A percentile compares a stretch with the other conserved stretches of the same genome.
Conservation (phyloP, 2,113 vertebrate species). For the Prionailurus bengalensis region DNA sequence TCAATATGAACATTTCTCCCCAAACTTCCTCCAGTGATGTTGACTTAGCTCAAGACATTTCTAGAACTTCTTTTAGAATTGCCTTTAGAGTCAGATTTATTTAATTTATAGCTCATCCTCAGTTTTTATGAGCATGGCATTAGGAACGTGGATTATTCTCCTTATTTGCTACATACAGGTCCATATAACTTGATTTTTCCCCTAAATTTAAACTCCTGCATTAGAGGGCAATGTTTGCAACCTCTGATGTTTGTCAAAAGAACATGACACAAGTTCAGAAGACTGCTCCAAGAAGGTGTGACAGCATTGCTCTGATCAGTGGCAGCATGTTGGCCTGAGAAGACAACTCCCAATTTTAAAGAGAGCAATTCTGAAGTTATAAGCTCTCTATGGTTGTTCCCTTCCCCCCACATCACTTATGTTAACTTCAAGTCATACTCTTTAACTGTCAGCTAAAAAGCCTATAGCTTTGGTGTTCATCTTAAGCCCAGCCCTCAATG, state of each 20-base stretch:
- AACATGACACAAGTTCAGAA: not conserved
- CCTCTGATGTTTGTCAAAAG: not conserved
- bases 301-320: not conserved
- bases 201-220: conserved; percentile 20
- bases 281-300: not conserved
- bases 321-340: not conserved
- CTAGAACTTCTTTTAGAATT: not conserved
- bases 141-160: not conserved
- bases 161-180: not conserved
- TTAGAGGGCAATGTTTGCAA: not conserved
- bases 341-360: not conserved
- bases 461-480: not conserved
- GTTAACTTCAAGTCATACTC: not conserved
- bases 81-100: not conserved
- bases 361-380: not conserved
- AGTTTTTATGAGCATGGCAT: not conserved
- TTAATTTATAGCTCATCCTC: not conserved
- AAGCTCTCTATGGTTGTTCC: not conserved
- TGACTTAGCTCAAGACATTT: not conserved
- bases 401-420: not conserved
- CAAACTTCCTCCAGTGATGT: not conserved
- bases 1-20: not conserved
- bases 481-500: not conserved
- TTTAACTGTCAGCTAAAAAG: not conserved
- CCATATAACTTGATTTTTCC: not conserved